Evolutionary conservation across 2,888 invertebrate genomes (phyloP).

Genomic region (Himalopsyche tibetana): DNA sequence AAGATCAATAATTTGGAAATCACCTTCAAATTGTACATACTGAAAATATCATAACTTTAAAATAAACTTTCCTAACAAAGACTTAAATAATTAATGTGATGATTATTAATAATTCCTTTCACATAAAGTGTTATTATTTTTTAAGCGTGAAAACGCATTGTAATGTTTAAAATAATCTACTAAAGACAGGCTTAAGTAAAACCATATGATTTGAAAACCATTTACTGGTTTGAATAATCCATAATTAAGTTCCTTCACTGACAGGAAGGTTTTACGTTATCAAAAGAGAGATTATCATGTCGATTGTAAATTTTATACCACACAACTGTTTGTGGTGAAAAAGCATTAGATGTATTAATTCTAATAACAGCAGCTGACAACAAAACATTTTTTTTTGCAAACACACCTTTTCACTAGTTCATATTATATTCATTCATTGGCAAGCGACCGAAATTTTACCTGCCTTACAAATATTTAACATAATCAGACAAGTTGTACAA

Average conservation of each 20-base stretch:
- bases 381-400: not conserved
- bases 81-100: too few relatives aligned
- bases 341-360: not conserved
- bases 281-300: not conserved
- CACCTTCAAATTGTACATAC: too few relatives aligned
- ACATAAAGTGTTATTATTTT: too few relatives aligned
- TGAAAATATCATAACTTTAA: too few relatives aligned
- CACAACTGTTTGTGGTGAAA: not conserved
- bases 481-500: not conserved
- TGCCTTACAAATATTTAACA: constrained; percentile 51
- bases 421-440: constrained; percentile 33
- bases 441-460: constrained; percentile 47
- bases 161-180: too few relatives aligned
- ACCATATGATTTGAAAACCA: not conserved
- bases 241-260: not conserved
- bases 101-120: too few relatives aligned
- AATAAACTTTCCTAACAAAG: too few relatives aligned
- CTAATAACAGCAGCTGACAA: constrained; percentile 1
- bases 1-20: too few relatives aligned
- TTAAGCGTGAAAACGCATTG: too few relatives aligned
- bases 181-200: too few relatives aligned
- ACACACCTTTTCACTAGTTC: constrained; percentile 20
- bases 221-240: not conserved
- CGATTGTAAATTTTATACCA: not conserved
- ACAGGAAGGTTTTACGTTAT: not conserved